Conservation (phyloP, 1,140 invertebrate genomes). For the Lepidostoma basale region DNA sequence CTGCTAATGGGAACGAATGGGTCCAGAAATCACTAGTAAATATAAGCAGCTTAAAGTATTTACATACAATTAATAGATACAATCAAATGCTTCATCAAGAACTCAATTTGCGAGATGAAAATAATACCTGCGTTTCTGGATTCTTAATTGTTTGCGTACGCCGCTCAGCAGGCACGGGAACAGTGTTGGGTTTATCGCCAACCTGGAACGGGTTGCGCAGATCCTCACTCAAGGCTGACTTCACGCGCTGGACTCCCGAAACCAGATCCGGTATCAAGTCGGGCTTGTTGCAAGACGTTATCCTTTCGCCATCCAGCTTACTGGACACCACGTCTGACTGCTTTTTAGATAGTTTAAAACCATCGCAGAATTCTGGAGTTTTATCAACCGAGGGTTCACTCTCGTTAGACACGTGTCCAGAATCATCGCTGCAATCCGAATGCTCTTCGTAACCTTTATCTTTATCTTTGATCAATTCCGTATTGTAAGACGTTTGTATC, state of each 20-base stretch:
- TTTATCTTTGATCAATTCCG: constrained; percentile 50
- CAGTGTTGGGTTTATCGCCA: background rate
- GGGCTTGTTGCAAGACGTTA: background rate
- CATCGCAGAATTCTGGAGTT: constrained; percentile 49
- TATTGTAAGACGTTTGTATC: constrained; percentile 30
- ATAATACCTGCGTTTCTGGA: constrained; percentile 29
- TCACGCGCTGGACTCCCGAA: background rate
- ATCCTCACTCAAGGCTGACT: background rate
- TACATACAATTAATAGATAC: no score
- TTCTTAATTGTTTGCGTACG: constrained; percentile 11
- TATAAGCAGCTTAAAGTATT: no score
- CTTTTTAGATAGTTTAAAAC: background rate
- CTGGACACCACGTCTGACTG: background rate
- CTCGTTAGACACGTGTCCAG: constrained; percentile 78
- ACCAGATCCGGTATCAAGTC: constrained; percentile 21
- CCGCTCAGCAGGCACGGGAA: constrained; percentile 23
- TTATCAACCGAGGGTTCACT: constrained; percentile 56
- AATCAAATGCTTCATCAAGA: background rate
- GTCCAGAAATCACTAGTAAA: no score
- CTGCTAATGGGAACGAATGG: no score
- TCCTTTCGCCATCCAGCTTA: background rate
- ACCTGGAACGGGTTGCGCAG: background rate
- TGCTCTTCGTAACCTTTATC: constrained; percentile 60
- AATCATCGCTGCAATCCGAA: constrained; percentile 73
- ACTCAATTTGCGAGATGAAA: background rate